Base-by-base conservation (phyloP, 1,140 invertebrate species). In the Drosophila ercepeae region DNA sequence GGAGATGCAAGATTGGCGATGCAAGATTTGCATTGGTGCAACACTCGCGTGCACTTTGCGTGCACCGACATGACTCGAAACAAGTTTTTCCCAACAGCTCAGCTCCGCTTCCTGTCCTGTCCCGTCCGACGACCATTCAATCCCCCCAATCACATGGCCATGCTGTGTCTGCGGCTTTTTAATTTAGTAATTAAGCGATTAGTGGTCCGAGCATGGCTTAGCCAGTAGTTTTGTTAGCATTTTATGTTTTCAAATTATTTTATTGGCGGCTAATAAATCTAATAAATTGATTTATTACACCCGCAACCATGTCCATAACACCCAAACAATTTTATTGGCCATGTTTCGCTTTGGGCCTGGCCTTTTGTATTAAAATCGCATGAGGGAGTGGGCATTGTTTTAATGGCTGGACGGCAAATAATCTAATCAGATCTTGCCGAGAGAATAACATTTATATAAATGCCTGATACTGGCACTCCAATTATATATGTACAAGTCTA, bases 171-270 rank as follows among this genome's bases (percentile, higher is more conserved):
- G 72, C 42, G 36, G 58, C 46, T 65, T 67, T 76, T 86, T 73
- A 88, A 86, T 86, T 86, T 58, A 86, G 81, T 65, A 77, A 88
- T 86, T 86, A 88, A 81, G 77, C 73, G 41, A 86, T 84, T 84
- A 76, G 76, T 61, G 53, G 45, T 36, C 14, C 41, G 53, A 58
- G 42, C 42, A 21, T 23, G 29, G 69, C 69, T 21, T 49, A 49
- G 36, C 11, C 29, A 27, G 36, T 18, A 58, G 46, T 48, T 53
- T 73, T 75, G 61, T 23, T 45, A 19, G 51, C 55, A 59, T 77
- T 84, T 86, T 88, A 86, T 86, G 81, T 29, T 57, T 60, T 58
- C 78, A 86, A 86, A 86, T 84, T 84, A 88, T 69, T 86, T 81
- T 88, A 88, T 88, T 86, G 52, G 63, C 32, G 61, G 59, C 76